Evolutionary conservation across 1,140 invertebrate genomes (phyloP).

Genomic region (Brachionus calyciflorus): DNA sequence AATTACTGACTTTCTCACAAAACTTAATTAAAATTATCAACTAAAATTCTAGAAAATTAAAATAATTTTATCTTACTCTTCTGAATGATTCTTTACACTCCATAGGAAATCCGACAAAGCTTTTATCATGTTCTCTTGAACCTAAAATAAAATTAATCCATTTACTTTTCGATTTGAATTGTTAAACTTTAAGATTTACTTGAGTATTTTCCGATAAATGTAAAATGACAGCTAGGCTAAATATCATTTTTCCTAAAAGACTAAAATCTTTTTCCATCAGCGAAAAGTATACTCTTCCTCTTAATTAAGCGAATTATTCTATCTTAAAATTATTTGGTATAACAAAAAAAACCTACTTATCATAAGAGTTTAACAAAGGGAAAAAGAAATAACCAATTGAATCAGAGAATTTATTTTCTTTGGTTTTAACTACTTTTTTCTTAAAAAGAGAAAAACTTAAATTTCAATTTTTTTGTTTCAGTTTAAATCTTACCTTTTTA

Average conservation of each 20-base stretch:
- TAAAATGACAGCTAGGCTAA: slow-evolving; percentile 4
- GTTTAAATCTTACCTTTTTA: neutral
- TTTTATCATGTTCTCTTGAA: slow-evolving; percentile 33
- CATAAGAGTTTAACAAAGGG: slow-evolving; percentile 18
- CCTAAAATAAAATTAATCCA: neutral
- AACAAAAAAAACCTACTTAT: too few species aligned
- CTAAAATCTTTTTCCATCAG: slow-evolving; percentile 3
- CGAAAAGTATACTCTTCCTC: neutral
- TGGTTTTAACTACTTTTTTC: neutral
- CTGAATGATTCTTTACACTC: neutral
- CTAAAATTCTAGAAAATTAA: neutral
- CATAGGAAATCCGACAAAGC: slow-evolving; percentile 9
- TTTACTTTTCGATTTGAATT: neutral
- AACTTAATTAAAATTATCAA: neutral
- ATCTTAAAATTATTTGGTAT: too few species aligned
- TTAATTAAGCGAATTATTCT: too few species aligned
- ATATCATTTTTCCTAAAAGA: slow-evolving; percentile 27
- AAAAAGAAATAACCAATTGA: slow-evolving; percentile 17
- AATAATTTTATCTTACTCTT: neutral
- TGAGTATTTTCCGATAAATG: slow-evolving; percentile 1
- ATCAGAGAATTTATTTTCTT: slow-evolving; percentile 27
- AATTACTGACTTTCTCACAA: slow-evolving; percentile 5
- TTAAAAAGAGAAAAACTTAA: neutral
- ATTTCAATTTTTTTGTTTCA: neutral
- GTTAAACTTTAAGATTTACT: neutral